Base-by-base conservation (phyloP, 2,888 invertebrate genomes). In the Heliothis peltigera region DNA sequence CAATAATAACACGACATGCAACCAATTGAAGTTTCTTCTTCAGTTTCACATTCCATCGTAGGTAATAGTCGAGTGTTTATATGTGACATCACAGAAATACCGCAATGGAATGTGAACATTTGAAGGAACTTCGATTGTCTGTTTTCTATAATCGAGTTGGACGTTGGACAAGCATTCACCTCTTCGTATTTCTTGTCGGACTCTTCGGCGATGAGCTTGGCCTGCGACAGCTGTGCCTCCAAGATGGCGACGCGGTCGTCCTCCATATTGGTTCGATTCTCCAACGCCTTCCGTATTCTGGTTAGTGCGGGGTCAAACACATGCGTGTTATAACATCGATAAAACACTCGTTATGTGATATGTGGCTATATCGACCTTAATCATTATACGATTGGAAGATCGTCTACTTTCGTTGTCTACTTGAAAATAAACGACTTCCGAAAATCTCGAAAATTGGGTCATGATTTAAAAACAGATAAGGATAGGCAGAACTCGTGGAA, bases 161-260 rank as follows among this genome's bases (percentile, higher is more conserved):
- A 81, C 79, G 83, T 78, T 83, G 79, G 81, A 70, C 77, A 86
- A 87, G 87, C 87, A 84, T 92, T 96, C 95, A 99, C 99, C 99
- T 99, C 99, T 97, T 99, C 99, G 95, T 99, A 99, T 98, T 99
- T 99, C 96, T 99, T 98, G 96, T 99, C 99, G 84, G 99, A 99
- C 96, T 99, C 99, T 96, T 99, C 99, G 83, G 99, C 99, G 96
- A 99, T 99, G 95, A 98, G 97, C 96, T 99, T 99, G 92, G 99
- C 99, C 96, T 99, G 99, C 85, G 99, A 97, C 92, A 99, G 97
- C 95, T 99, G 99, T 87, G 98, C 97, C 95, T 99, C 99, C 96
- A 99, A 96, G 91, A 98, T 97, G 93, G 98, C 97, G 95, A 99
- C 99, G 93, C 99, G 97, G 95, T 99, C 99, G 92, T 99, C 99